Evolutionary conservation across 1,140 invertebrate genomes (phyloP), one percentile per base, ranked within the genome.

Genomic region (Drosophila kikkawai): DNA sequence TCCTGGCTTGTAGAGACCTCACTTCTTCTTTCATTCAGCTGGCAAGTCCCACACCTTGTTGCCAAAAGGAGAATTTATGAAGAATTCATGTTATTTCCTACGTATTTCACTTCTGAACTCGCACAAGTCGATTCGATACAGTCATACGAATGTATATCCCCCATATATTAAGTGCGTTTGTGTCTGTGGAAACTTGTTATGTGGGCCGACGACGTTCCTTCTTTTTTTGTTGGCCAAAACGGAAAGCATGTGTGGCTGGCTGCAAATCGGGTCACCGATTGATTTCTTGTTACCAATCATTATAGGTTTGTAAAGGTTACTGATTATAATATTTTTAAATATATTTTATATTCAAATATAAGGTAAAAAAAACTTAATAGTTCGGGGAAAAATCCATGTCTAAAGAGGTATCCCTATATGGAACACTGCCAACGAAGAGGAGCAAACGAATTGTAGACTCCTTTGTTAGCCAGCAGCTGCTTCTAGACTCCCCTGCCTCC

Each of bases 51-150:
- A 78, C 75, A 47, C 55, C 17, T 50, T 45, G 22, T 50, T 29
- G 51, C 36, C 34, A 19, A 44, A 44, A 50, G 15, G 22, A 53
- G 41, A 79, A 65, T 81, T 81, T 81, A 47, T 59, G 55, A 76
- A 42, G 58, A 69, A 76, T 60, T 74, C 44, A 34, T 66, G 36
- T 75, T 75, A 61, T 80, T 61, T 80, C 56, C 60, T 44, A 66
- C 60, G 48, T 61, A 60, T 59, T 77, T 37, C 17, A 68, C 36
- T 55, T 44, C 36, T 37, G 37, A 74, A 37, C 17, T 67, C 66
- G 36, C 36, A 26, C 66, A 56, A 75, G 12, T 22, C 63, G 29
- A 67, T 77, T 77, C 61, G 74, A 71, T 71, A 48, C 66, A 71
- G 51, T 59, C n/a, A 15, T 17, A 29, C 13, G 53, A 56, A 56